phyloP scores from a whole-genome alignment of 2,888 invertebrate species.

The Limnephilus lunatus region DNA sequence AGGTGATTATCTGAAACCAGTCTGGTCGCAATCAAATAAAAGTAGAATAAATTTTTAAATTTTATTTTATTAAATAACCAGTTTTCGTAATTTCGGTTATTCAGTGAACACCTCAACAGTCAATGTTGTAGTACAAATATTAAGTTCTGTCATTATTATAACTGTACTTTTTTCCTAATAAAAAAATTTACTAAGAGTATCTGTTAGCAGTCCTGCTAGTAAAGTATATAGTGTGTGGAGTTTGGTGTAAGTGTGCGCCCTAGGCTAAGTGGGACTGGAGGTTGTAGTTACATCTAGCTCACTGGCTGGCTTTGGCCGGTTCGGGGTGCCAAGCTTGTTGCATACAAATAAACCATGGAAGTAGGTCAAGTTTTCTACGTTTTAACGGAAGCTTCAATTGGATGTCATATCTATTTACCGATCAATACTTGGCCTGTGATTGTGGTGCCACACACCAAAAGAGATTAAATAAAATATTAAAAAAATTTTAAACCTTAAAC shows the following conservation, averaged over 20 bases:
- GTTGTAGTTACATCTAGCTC: background rate
- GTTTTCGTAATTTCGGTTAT: no score
- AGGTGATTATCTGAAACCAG: no score
- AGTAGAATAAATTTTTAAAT: no score
- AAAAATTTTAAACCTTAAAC: background rate
- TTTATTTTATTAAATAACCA: no score
- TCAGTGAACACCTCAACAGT: no score
- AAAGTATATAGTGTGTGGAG: no score
- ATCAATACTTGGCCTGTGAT: background rate
- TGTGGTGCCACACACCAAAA: background rate
- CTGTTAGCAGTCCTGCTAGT: no score
- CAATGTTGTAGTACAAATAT: no score
- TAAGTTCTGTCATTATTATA: no score
- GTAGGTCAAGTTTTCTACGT: slow-evolving; percentile 30
- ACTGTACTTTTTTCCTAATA: no score
- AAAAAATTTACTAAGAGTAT: no score
- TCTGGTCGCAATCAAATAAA: no score
- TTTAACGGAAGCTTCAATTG: slow-evolving; percentile 31
- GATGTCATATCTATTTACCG: background rate
- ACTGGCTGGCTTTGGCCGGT: background rate
- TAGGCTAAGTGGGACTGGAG: background rate
- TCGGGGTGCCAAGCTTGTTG: slow-evolving; percentile 32
- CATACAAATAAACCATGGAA: slow-evolving; percentile 23
- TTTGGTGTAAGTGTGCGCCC: background rate
- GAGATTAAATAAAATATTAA: background rate